These are phyloP conservation scores for Pardosa pseudoannulata DNA, from an alignment of 2,888 invertebrate species.

Conservation along the genomic window DNA sequence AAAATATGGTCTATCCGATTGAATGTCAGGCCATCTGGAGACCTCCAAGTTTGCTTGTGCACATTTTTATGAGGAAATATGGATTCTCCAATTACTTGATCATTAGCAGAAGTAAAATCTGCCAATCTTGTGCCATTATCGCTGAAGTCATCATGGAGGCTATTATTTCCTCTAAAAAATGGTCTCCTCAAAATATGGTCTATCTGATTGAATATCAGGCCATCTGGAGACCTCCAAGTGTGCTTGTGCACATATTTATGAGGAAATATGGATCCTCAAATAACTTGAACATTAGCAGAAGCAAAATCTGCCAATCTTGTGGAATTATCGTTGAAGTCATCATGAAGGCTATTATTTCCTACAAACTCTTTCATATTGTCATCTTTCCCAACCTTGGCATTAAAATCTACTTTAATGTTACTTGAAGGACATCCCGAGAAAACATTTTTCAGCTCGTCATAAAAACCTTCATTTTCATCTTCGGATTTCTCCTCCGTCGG, in stretches of 20 bases:
- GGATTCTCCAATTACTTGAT: background rate
- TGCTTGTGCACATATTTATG: no score
- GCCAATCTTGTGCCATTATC: background rate
- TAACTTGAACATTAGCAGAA: background rate
- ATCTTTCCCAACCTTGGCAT: no score
- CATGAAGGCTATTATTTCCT: background rate
- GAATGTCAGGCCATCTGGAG: background rate
- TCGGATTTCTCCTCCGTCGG: background rate
- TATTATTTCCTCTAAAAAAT: background rate
- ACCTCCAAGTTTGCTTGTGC: background rate
- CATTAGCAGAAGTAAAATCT: background rate
- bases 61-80: background rate
- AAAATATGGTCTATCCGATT: background rate
- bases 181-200: no score
- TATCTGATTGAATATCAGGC: no score
- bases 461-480: background rate
- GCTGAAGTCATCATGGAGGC: background rate
- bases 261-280: no score
- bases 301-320: background rate
- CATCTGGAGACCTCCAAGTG: no score
- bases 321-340: background rate
- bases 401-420: background rate
- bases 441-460: background rate
- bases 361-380: no score
- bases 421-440: background rate